Base-by-base conservation (phyloP, 1,140 invertebrate species). In the Hirudo medicinalis region DNA sequence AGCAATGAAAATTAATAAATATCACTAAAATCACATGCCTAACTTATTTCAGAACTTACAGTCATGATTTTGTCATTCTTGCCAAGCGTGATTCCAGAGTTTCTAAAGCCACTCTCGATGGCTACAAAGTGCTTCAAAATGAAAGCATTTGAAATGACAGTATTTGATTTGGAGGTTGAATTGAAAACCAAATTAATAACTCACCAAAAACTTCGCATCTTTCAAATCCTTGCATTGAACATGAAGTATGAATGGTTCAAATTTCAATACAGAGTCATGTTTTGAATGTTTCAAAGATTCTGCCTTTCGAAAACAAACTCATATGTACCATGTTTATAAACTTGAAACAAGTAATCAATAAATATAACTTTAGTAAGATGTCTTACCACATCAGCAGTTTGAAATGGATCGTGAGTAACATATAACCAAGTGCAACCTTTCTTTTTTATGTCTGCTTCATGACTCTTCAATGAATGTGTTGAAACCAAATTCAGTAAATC, bases 231-330 rank as follows among this genome's bases (percentile, higher is more conserved):
- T 71, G 73, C 84, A 85, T 70, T 84, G 83, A 4, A 85, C 77
- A 78, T 86, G 85, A 53, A 86, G 75, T 71, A 86, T 82, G 77
- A 84, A 82, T 63, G 85, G 83, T 75, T 86, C 85, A 79, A 85
- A 84, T 77, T 86, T 86, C 54, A 86, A 80, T 0, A 79, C 77
- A 40, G 79, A 78, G 74, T 79, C 76, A 6, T 76, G 78, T 60
- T 71, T 75, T 49, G 76, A 54, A n/a, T 72, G 55, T 22, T 74
- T 71, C 20, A 79, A 67, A 36, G 74, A 79, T 57, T 73, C 73
- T 68, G 75, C 54, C 78, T 80, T 69, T 15, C 76, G 72, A 71
- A 55, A 73, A 27, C 9, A 32, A 25, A 25, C 8, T 19, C 55
- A 75, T 70, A 40, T 40, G 4, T 6, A 40, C 11, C 43, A 13